Evolutionary conservation across 2,113 vertebrate species (phyloP).

Genomic region (Ibidorhyncha struthersii): DNA sequence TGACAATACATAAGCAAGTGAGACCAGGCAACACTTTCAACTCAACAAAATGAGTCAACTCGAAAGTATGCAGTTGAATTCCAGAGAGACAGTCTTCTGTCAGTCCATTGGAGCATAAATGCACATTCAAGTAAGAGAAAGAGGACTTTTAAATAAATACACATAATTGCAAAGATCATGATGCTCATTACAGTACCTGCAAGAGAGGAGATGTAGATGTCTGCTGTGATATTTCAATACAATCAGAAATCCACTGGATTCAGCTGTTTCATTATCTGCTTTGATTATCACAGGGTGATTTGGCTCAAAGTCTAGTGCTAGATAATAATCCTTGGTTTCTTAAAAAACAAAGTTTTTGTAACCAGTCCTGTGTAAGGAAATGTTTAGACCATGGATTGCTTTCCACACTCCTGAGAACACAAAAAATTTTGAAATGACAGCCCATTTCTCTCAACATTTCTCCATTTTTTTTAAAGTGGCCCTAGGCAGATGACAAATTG

Average conservation of each 20-base stretch:
- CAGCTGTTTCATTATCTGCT: not conserved
- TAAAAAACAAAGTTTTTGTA: not conserved
- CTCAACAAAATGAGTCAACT: not conserved
- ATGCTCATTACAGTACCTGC: not conserved
- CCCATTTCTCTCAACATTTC: not conserved
- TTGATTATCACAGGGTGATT: not conserved
- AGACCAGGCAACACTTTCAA: not conserved
- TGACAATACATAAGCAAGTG: not conserved
- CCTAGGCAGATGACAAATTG: not conserved
- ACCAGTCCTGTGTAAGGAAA: conserved; percentile 8
- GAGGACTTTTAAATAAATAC: not conserved
- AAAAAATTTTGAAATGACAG: not conserved
- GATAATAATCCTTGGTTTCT: not conserved
- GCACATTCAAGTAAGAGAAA: not conserved
- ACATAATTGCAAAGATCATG: not conserved
- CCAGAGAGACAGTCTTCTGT: not conserved
- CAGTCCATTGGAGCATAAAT: not conserved
- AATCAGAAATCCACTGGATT: conserved; percentile 25
- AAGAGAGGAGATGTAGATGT: not conserved
- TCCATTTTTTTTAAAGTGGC: not conserved
- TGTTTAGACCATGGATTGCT: conserved; percentile 6
- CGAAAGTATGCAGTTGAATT: not conserved
- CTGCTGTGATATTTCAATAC: not conserved
- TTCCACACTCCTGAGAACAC: not conserved
- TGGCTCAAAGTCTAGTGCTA: not conserved